Base-by-base conservation (phyloP, 2,113 vertebrate species). In the Perca flavescens region DNA sequence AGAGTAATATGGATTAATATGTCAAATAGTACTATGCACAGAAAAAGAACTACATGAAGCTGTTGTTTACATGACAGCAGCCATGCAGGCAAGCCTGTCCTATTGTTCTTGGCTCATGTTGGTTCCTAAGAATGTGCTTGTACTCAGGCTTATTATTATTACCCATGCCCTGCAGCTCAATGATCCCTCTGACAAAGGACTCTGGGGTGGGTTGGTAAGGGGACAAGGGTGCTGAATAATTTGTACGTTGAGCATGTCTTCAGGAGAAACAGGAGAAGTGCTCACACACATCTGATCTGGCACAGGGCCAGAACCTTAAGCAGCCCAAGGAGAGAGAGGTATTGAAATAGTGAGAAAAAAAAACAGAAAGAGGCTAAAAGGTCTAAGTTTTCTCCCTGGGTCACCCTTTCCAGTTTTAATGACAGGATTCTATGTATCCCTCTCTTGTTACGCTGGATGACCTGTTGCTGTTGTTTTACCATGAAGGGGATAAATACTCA, bases 241-340 rank as follows among this genome's bases (percentile, higher is more conserved):
- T 89, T 93, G 91, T 89, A 84, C 54, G 19, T 81, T 74, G 85
- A 91, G 88, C 86, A 65, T 88, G 91, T 94, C 87, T 84, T 89
- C 22, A 60, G 90, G 86, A 64, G 92, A 90, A 85, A 93, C 82
- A 84, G 2, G 60, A 94, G 87, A 93, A 87, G 74, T 9, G 19
- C 77, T 60, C 71, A 53, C 77, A 57, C 83, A 75, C 89, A 58
- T 94, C 91, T 90, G 90, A 95, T 94, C 83, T 95, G 95, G 94
- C 90, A 53, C 13, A 3, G 5, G 71, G 89, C 92, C 93, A 52
- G 2, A 83, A 83, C 70, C 77, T 80, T 62, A 66, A 83, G 86
- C 74, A 88, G 84, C 77, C 89, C 80, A 40, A 78, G 91, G 91
- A 85, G 73, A 75, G 78, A 74, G 78, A 57, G 52, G 82, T 43